Base-by-base conservation (phyloP, 2,888 invertebrate genomes). In the Penaeus monodon region DNA sequence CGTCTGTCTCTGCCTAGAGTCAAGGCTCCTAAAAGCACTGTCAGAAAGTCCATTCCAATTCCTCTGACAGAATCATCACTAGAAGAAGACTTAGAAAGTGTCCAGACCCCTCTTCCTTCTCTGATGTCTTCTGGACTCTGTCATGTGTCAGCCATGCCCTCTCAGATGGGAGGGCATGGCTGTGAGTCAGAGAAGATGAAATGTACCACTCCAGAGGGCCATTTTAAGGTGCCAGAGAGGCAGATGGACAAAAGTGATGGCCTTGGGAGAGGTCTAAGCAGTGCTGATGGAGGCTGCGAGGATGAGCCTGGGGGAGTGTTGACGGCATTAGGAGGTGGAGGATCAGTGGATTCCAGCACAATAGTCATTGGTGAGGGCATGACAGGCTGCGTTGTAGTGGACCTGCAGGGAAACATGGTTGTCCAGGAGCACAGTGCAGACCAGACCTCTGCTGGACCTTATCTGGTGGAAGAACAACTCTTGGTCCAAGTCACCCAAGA, bases 391-490 rank as follows among this genome's bases (percentile, higher is more conserved):
- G 74, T 87, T 17, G 77, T 83, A 65, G 33, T 87, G 49, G 66
- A 87, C 63, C 29, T 87, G 33, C 79, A 79, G 29, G 83, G 86
- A 2, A 77, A 68, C n/a, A 82, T 68, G 27, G 83, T 87, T 20
- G 80, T 79, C 29, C 38, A 73, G 44, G 78, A 79, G 27, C 70
- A 74, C 57, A n/a, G 83, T 10, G 64, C 83, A 64, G 64, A 44
- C 49, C 70, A 68, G 29, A 66, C 24, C n/a, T 63, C 77, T 24
- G 12, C 80, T 17, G 81, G 27, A n/a, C 49, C 85, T 63, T 87
- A 80, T 38, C 12, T 84, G 33, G 83, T 87, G 64, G 87, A 84
- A 27, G 73, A 85, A 27, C 85, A 80, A 27, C 64, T 80, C n/a
- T 57, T 85, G 22, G 85, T 85, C 1, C 74, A 80, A 64, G 85